phyloP scores from a whole-genome alignment of 2,797 vertebrate species.

The Gouania willdenowi region DNA sequence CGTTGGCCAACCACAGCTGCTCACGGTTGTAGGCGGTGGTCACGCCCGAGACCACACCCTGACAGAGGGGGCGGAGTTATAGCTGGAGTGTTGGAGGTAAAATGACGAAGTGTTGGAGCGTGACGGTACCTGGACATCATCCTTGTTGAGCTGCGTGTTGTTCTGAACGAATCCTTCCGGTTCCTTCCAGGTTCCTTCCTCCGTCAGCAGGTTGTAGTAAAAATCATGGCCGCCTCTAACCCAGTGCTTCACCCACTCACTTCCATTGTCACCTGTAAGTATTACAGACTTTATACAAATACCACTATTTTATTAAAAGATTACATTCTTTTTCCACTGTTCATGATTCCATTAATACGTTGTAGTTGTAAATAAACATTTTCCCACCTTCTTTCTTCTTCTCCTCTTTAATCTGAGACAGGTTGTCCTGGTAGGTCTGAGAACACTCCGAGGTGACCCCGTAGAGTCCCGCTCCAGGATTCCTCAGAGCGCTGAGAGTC shows the following conservation, averaged over 20 bases:
- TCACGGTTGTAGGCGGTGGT: constrained; percentile 94
- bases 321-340: no score
- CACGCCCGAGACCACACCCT: constrained; percentile 92
- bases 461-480: constrained; percentile 84
- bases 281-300: no score
- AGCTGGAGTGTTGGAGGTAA: no score
- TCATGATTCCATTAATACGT: no score
- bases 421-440: constrained; percentile 84
- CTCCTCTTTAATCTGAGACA: constrained; percentile 76
- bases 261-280: constrained; percentile 87
- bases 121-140: constrained; percentile 98
- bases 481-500: constrained; percentile 83
- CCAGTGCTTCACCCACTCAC: constrained; percentile 93
- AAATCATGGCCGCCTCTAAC: constrained; percentile 96
- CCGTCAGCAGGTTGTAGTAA: constrained; percentile 84
- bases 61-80: no score
- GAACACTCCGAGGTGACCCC: constrained; percentile 92
- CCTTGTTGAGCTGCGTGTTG: constrained; percentile 86
- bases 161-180: constrained; percentile 81
- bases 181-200: constrained; percentile 88
- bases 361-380: no score
- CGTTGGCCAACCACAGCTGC: constrained; percentile 95
- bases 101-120: no score
- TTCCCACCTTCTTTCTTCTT: constrained; percentile 80
- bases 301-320: no score